Conservation (phyloP, 1,140 invertebrate genomes). For the Philopotamus ludificatus region DNA sequence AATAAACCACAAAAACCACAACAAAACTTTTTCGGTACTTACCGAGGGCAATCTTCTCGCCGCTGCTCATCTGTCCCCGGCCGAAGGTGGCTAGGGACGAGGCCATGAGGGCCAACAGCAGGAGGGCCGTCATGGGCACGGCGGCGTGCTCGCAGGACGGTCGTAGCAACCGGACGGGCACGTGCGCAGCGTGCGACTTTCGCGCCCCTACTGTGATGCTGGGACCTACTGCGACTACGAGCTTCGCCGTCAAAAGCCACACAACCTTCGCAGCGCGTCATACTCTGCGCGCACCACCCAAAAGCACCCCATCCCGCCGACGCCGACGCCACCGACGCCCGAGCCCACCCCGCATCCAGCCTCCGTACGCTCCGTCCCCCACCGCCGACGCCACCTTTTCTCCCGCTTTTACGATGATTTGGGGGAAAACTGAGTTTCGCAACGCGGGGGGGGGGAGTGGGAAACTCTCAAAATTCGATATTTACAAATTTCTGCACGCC, state of each 20-base stretch:
- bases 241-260: too few species aligned
- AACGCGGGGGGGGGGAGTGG: too few species aligned
- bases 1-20: too few species aligned
- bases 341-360: not conserved
- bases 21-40: constrained; percentile 21
- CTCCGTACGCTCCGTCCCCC: not conserved
- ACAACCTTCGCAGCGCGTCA: not conserved
- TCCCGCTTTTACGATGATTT: too few species aligned
- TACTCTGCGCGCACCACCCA: not conserved
- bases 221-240: too few species aligned
- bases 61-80: constrained; percentile 31
- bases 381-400: not conserved
- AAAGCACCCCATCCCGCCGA: not conserved
- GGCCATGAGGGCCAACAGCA: constrained; percentile 27
- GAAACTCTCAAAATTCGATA: too few species aligned
- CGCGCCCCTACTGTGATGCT: too few species aligned
- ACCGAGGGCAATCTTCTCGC: constrained; percentile 39
- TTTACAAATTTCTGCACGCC: not conserved
- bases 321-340: not conserved
- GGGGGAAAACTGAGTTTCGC: too few species aligned
- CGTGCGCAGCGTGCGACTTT: not conserved
- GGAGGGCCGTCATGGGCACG: constrained; percentile 28
- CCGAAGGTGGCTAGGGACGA: constrained; percentile 25
- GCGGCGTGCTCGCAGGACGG: not conserved
- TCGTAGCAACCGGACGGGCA: not conserved